These are phyloP conservation scores for Propsilocerus akamusi DNA, from an alignment of 1,140 invertebrate species.

Conservation along the genomic window DNA sequence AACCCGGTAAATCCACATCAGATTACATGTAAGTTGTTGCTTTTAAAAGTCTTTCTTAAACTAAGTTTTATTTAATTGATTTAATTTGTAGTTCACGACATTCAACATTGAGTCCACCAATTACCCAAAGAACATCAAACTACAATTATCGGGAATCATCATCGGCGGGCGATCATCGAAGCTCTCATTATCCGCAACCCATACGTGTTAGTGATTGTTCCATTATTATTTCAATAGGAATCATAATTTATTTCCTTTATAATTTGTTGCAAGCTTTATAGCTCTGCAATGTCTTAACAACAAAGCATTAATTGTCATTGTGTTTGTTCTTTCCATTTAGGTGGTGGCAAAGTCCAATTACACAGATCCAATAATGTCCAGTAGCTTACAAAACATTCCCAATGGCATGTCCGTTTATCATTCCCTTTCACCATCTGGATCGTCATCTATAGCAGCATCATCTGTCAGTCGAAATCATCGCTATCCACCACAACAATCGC, in stretches of 20 bases:
- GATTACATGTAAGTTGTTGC: slow-evolving; percentile 9
- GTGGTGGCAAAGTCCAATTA: slow-evolving; percentile 19
- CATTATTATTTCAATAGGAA: not conserved
- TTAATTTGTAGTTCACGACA: slow-evolving; percentile 1
- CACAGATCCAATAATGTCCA: slow-evolving; percentile 19
- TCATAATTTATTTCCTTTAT: no score
- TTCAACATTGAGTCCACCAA: not conserved
- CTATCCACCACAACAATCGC: slow-evolving; percentile 1
- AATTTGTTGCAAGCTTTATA: no score
- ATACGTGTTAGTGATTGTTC: not conserved
- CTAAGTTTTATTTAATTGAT: no score
- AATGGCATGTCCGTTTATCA: slow-evolving; percentile 15
- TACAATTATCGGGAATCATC: not conserved
- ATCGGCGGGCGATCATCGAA: not conserved
- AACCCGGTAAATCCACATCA: slow-evolving; percentile 22
- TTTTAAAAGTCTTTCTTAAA: no score
- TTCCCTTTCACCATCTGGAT: slow-evolving; percentile 9
- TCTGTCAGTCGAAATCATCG: slow-evolving; percentile 8
- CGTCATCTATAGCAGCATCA: slow-evolving; percentile 7
- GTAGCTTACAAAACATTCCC: slow-evolving; percentile 23
- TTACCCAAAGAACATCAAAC: not conserved
- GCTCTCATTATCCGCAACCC: not conserved
- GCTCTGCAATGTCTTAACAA: no score
- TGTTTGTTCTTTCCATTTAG: no score
- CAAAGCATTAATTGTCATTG: no score